Evolutionary conservation across 2,113 vertebrate genomes (phyloP).

Genomic region (Entosphenus tridentatus): DNA sequence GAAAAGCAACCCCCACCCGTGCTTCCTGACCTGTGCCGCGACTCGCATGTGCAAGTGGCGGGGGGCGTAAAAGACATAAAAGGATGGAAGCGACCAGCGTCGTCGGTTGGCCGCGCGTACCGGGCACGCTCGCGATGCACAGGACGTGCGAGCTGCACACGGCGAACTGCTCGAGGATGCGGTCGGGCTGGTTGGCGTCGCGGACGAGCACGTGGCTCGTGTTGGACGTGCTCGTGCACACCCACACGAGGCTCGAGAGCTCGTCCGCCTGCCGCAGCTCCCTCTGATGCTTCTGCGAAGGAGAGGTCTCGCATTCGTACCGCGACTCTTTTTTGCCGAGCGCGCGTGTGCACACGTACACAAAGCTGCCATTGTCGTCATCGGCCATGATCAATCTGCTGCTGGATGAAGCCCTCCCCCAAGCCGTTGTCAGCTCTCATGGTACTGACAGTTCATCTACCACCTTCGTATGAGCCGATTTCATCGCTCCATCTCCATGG

Average conservation of each 20-base stretch:
- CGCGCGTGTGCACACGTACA: neutral
- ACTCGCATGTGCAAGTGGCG: no score
- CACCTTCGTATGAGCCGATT: no score
- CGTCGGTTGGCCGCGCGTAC: slow-evolving; percentile 21
- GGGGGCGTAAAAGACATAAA: no score
- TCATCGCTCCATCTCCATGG: no score
- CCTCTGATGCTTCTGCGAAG: slow-evolving; percentile 60
- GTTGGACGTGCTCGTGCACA: slow-evolving; percentile 77
- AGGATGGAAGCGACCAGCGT: neutral
- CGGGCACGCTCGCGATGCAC: slow-evolving; percentile 79
- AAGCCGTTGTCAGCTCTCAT: no score
- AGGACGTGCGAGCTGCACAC: slow-evolving; percentile 75
- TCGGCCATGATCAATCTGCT: no score
- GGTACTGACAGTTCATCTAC: no score
- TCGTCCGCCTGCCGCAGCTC: slow-evolving; percentile 64
- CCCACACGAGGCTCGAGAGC: slow-evolving; percentile 87
- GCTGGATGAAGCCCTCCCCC: no score
- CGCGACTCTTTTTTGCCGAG: neutral
- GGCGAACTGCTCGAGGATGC: slow-evolving; percentile 74
- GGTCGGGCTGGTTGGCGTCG: slow-evolving; percentile 74
- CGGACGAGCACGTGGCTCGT: slow-evolving; percentile 72
- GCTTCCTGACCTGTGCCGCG: no score
- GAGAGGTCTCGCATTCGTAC: neutral
- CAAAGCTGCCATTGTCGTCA: neutral
- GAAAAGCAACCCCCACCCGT: no score